These are phyloP conservation scores for Coleophora deauratella DNA, from an alignment of 2,888 invertebrate species.

Conservation along the genomic window DNA sequence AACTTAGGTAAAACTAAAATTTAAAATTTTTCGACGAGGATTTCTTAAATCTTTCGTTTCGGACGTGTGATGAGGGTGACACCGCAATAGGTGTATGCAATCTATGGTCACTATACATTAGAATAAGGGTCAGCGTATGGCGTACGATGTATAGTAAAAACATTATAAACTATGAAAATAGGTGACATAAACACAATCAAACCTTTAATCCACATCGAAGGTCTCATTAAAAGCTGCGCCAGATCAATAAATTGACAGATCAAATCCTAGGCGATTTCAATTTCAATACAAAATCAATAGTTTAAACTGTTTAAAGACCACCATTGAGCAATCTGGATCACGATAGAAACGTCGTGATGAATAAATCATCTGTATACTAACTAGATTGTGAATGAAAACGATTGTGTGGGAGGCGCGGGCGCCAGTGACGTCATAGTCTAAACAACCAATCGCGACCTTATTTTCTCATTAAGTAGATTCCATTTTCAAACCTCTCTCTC, in stretches of 20 bases:
- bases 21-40: too few species aligned
- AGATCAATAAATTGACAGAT: not conserved
- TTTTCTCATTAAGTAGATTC: conserved; percentile 29
- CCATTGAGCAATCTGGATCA: conserved; percentile 37
- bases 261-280: conserved; percentile 4
- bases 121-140: too few species aligned
- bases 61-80: too few species aligned
- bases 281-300: conserved; percentile 10
- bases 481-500: conserved; percentile 24
- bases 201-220: not conserved
- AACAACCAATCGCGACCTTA: conserved; percentile 29
- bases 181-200: not conserved
- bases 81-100: too few species aligned
- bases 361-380: conserved; percentile 45
- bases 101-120: too few species aligned
- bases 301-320: conserved; percentile 20
- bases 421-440: conserved; percentile 43
- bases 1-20: too few species aligned
- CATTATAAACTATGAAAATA: too few species aligned
- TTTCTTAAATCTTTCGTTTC: too few species aligned
- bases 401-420: conserved; percentile 54
- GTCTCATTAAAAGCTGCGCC: not conserved
- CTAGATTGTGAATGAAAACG: conserved; percentile 34
- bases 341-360: conserved; percentile 39
- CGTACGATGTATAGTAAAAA: too few species aligned